Evolutionary conservation across 2,797 vertebrate genomes (phyloP).

Genomic region (Benthosema pterotum): DNA sequence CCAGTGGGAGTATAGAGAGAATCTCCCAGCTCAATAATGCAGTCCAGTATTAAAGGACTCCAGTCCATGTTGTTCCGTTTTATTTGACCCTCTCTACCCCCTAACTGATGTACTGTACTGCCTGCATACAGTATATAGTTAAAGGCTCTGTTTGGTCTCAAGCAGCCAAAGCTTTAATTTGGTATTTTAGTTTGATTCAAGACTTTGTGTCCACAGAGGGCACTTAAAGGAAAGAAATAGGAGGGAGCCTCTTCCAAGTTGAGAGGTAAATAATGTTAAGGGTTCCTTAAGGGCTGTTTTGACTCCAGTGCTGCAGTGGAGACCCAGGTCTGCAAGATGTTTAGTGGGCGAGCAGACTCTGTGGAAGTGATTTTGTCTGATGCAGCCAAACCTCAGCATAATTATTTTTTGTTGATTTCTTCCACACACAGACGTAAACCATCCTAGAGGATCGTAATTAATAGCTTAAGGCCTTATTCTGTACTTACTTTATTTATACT

Average conservation of each 20-base stretch:
- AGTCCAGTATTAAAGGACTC: neutral
- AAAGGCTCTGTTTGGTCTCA: conserved; percentile 44
- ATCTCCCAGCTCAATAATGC: neutral
- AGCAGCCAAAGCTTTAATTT: conserved; percentile 49
- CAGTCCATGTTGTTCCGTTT: neutral
- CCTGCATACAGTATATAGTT: conserved; percentile 25
- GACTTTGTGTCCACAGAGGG: conserved; percentile 48
- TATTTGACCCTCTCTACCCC: conserved; percentile 5
- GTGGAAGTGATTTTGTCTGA: conserved; percentile 63
- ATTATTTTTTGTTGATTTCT: conserved; percentile 66
- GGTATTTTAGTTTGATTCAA: conserved; percentile 40
- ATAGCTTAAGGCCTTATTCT: conserved; percentile 39
- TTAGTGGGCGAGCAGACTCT: conserved; percentile 62
- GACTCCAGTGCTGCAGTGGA: conserved; percentile 42
- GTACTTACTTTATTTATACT: conserved; percentile 36
- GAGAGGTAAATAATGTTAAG: conserved; percentile 67
- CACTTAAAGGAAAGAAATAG: conserved; percentile 33
- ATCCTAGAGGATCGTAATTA: conserved; percentile 53
- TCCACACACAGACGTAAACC: conserved; percentile 64
- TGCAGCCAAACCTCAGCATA: conserved; percentile 54
- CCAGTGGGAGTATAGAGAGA: neutral
- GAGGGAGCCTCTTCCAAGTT: conserved; percentile 31
- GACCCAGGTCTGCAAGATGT: conserved; percentile 62
- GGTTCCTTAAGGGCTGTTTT: conserved; percentile 50
- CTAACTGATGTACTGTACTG: conserved; percentile 2